phyloP scores from a whole-genome alignment of 2,113 vertebrate genomes.

The Phaethon lepturus region DNA sequence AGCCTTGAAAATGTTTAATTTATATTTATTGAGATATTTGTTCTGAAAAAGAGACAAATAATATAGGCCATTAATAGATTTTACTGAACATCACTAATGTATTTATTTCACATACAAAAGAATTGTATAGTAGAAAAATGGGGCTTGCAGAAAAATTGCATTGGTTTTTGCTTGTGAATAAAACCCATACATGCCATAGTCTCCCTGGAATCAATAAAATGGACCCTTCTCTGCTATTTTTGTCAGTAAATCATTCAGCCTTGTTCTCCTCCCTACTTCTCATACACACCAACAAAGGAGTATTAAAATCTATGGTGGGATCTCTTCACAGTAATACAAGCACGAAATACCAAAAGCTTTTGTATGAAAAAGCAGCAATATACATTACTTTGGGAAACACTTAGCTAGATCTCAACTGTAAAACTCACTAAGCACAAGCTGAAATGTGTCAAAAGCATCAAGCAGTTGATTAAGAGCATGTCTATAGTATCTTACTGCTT shows the following conservation, averaged over 20 bases:
- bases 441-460: conserved; percentile 22
- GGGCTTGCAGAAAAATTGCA: background rate
- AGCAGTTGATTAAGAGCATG: background rate
- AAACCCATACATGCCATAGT: background rate
- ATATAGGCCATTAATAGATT: background rate
- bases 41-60: background rate
- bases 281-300: background rate
- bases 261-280: background rate
- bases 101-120: background rate
- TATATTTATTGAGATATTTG: background rate
- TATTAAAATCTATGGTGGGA: background rate
- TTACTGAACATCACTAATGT: background rate
- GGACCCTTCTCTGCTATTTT: background rate
- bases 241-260: background rate
- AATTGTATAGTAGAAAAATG: background rate
- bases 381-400: background rate
- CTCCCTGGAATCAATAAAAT: background rate
- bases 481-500: background rate
- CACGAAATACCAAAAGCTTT: background rate
- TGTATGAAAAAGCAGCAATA: background rate
- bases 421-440: background rate
- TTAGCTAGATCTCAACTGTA: background rate
- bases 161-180: background rate
- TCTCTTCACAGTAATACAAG: background rate
- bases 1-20: background rate